These are phyloP conservation scores for Tyrophagus putrescentiae DNA, from an alignment of 1,140 invertebrate species.

Conservation along the genomic window DNA sequence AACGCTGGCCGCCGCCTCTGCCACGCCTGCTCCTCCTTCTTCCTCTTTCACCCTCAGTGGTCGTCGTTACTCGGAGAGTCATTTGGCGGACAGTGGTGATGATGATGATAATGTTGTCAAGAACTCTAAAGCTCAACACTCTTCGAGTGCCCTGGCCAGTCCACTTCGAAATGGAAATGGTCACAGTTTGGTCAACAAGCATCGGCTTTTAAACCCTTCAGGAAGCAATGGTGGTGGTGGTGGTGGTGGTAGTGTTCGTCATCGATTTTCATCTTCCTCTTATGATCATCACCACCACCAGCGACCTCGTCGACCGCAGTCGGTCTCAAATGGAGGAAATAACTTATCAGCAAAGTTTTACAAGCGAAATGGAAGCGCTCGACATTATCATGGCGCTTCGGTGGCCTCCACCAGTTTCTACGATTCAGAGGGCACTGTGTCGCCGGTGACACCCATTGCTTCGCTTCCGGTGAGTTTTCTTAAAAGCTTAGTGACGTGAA, in stretches of 20 bases:
- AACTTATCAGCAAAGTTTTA: not conserved
- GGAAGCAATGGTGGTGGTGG: not conserved
- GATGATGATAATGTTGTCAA: too few species aligned
- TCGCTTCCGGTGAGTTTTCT: not conserved
- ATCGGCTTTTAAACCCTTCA: too few species aligned
- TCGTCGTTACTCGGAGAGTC: not conserved
- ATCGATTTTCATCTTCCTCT: not conserved
- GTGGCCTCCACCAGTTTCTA: not conserved
- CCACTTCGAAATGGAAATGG: too few species aligned
- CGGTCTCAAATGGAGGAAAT: not conserved
- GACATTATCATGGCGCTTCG: not conserved
- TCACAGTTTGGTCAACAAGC: not conserved
- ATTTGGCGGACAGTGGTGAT: too few species aligned
- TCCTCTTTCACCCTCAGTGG: not conserved
- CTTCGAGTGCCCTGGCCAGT: too few species aligned
- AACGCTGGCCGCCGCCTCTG: too few species aligned
- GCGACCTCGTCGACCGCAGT: not conserved
- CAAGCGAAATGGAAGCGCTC: not conserved
- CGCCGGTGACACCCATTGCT: constrained; percentile 16
- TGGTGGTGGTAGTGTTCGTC: not conserved
- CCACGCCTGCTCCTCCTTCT: too few species aligned
- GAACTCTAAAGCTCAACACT: too few species aligned
- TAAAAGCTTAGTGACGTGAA: not conserved
- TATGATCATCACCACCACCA: not conserved
- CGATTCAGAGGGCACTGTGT: constrained; percentile 18